Conservation (phyloP, 2,888 invertebrate species). For the Spodoptera exigua region DNA sequence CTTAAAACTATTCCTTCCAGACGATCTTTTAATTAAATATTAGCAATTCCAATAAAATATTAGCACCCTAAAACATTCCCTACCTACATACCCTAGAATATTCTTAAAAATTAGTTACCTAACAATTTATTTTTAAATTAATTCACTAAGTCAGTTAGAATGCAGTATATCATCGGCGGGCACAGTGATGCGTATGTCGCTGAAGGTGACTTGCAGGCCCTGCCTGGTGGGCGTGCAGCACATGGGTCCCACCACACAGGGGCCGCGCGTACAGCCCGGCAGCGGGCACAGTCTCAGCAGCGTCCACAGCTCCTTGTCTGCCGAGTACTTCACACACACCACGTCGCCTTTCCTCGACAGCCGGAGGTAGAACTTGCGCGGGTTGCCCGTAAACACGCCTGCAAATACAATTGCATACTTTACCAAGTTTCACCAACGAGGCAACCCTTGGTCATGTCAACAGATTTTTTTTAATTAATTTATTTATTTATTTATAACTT, state of each 20-base stretch:
- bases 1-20: too few relatives aligned
- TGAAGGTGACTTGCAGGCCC: slow-evolving; percentile 73
- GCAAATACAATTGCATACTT: slow-evolving; percentile 45
- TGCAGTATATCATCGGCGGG: slow-evolving; percentile 76
- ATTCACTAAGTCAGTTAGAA: slow-evolving; percentile 64
- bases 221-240: slow-evolving; percentile 75
- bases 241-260: slow-evolving; percentile 74
- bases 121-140: too few relatives aligned
- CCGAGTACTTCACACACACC: slow-evolving; percentile 78
- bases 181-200: slow-evolving; percentile 62
- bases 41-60: too few relatives aligned
- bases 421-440: too few relatives aligned
- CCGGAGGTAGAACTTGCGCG: slow-evolving; percentile 77
- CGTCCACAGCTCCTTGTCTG: slow-evolving; percentile 70
- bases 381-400: slow-evolving; percentile 77
- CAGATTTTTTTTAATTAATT: too few relatives aligned
- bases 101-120: too few relatives aligned
- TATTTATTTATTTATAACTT: too few relatives aligned
- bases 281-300: slow-evolving; percentile 74
- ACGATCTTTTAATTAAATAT: too few relatives aligned
- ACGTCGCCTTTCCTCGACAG: slow-evolving; percentile 69
- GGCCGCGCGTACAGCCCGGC: slow-evolving; percentile 50
- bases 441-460: too few relatives aligned
- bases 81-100: too few relatives aligned
- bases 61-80: too few relatives aligned